Base-by-base conservation (phyloP, 1,140 invertebrate genomes). In the Eciton burchellii region DNA sequence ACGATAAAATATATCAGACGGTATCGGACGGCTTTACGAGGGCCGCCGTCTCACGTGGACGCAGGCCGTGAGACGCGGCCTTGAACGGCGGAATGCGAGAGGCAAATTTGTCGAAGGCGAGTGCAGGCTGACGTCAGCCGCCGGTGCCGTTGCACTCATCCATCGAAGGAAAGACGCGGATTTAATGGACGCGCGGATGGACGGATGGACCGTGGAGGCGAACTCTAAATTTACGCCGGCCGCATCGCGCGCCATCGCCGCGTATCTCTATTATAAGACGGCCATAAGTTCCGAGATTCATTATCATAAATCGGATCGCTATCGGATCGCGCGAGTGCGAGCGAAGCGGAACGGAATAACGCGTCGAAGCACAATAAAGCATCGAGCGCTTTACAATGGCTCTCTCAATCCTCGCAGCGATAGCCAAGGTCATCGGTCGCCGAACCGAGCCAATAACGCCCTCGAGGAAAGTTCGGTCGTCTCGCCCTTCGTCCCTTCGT, bases 261-360 rank as follows among this genome's bases (percentile, higher is more conserved):
- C 86, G 87, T 89, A 86, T 91, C 91, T 91, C 89, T 91, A 89
- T 91, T 91, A 91, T 89, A 91, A 92, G 91, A 89, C 87, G 88
- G 26, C 76, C 88, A 86, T 92, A 92, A 91, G 92, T 91, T 86
- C 83, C 29, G 73, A 65, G 87, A 89, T 92, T 91, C 91, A 92
- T 92, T 92, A 92, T 90, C 91, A 91, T 92, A 92, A 92, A 92
- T 92, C 91, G 89, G 89, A 91, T 88, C 84, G 85, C 85, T 84
- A 91, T 90, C 90, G 84, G 83, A 84, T 86, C 88, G 87, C 89
- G 81, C 86, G 82, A n/a, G n/a, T 84, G 89, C 90, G 89, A 88
- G 66, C 70, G 52, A 41, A 91, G 90, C 91, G 85, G 84, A 84
- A 84, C 74, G 82, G 47, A 85, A 83, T 83, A 84, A 83, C 77